Percentiles rank a stretch among this genome's conserved stretches.
These are phyloP conservation scores for Acanthis flammea DNA, from an alignment of 2,797 vertebrate species.

Conservation along the genomic window DNA sequence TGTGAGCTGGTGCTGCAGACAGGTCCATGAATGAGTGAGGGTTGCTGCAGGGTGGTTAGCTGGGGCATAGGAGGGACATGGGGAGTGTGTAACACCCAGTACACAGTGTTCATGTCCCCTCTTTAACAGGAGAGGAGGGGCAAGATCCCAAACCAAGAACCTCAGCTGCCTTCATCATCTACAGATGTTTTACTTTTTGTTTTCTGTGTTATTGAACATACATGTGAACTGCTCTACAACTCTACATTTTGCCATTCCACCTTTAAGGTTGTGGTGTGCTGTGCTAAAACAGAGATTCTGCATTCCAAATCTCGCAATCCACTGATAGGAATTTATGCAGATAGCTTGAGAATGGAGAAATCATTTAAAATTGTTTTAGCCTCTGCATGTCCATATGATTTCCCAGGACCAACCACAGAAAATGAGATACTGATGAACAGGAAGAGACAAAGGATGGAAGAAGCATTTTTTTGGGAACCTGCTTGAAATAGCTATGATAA, in stretches of 20 bases:
- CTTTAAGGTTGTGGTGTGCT: background rate
- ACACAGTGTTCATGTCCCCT: too few species aligned
- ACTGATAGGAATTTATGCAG: background rate
- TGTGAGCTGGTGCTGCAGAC: background rate
- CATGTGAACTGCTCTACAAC: background rate
- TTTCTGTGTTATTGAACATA: background rate
- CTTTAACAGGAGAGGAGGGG: background rate
- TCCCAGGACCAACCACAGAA: background rate
- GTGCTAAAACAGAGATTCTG: background rate
- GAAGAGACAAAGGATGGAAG: background rate
- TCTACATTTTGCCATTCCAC: background rate
- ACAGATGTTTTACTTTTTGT: background rate
- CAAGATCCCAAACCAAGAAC: background rate
- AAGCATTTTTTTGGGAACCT: background rate
- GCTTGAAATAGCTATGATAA: background rate
- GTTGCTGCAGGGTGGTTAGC: background rate
- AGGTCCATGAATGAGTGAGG: accelerated
- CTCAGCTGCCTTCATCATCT: background rate
- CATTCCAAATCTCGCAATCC: background rate
- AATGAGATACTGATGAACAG: background rate
- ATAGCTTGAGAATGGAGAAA: background rate
- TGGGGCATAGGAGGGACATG: too few species aligned
- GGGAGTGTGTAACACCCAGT: background rate
- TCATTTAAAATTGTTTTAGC: background rate
- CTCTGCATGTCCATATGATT: background rate